Percentiles rank a stretch among this genome's conserved stretches.
These are phyloP conservation scores for Ceramica pisi DNA, from an alignment of 2,888 invertebrate genomes.

Conservation along the genomic window DNA sequence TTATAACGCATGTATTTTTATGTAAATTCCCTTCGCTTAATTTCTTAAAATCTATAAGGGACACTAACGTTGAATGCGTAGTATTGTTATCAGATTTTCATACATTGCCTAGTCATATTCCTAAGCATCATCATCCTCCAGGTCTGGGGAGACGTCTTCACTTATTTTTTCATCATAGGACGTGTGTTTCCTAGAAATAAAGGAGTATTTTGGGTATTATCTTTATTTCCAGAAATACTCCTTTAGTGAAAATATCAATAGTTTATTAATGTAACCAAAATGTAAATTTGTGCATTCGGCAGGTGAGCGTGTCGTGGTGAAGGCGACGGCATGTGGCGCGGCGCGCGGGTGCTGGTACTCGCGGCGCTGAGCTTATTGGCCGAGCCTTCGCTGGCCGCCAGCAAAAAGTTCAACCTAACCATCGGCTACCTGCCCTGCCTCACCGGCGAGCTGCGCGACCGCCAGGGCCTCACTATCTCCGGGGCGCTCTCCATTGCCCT, in stretches of 20 bases:
- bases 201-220: too few relatives aligned
- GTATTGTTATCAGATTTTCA: neutral
- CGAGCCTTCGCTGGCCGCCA: conserved; percentile 88
- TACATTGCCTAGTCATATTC: neutral
- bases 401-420: conserved; percentile 91
- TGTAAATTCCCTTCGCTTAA: neutral
- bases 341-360: conserved; percentile 92
- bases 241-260: neutral
- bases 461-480: conserved; percentile 96
- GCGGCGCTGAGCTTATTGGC: conserved; percentile 91
- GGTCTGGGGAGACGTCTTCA: neutral
- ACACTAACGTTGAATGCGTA: neutral
- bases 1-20: neutral
- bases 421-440: conserved; percentile 97
- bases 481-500: conserved; percentile 98
- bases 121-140: neutral
- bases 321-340: conserved; percentile 92
- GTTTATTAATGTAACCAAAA: neutral
- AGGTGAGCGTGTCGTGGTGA: conserved; percentile 84
- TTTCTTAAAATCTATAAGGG: conserved; percentile 5
- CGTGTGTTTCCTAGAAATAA: too few relatives aligned
- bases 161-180: too few relatives aligned
- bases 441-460: conserved; percentile 94
- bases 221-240: neutral
- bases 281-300: conserved; percentile 22